Conservation (phyloP, 2,797 vertebrate genomes). For the Chromis chromis region DNA sequence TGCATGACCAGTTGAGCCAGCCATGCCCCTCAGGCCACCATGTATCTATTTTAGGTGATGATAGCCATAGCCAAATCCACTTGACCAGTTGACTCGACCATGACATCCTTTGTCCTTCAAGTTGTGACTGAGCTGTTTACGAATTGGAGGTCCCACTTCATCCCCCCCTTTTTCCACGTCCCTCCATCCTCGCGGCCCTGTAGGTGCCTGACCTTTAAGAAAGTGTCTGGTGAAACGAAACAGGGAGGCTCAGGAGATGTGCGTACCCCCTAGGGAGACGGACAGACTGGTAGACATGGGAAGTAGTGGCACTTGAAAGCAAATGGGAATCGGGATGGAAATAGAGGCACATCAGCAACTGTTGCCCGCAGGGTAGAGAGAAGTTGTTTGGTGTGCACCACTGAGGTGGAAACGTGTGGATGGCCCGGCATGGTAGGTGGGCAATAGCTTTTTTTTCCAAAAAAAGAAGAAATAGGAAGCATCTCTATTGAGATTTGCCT, state of each 20-base stretch:
- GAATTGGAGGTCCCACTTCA: constrained; percentile 49
- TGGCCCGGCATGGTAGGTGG: constrained; percentile 66
- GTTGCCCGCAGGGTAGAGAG: constrained; percentile 72
- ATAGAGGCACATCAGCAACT: constrained; percentile 77
- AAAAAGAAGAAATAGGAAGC: constrained; percentile 43
- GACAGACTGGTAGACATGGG: constrained; percentile 72
- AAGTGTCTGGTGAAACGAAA: constrained; percentile 67
- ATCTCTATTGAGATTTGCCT: constrained; percentile 47
- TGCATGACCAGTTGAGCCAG: constrained; percentile 13
- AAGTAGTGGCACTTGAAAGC: constrained; percentile 79
- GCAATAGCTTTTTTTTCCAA: constrained; percentile 56
- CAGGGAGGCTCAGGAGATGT: constrained; percentile 65
- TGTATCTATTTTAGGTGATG: constrained; percentile 20
- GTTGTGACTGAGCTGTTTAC: constrained; percentile 58
- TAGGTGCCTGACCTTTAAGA: constrained; percentile 80
- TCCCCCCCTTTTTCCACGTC: constrained; percentile 35
- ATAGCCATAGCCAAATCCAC: constrained; percentile 40
- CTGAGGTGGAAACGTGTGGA: constrained; percentile 79
- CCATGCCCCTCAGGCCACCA: neutral
- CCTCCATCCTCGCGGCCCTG: constrained; percentile 61
- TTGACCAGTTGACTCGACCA: constrained; percentile 46
- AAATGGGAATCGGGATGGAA: constrained; percentile 78
- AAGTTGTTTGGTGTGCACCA: constrained; percentile 77
- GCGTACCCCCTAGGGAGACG: constrained; percentile 60
- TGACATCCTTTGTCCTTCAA: constrained; percentile 55